These are phyloP conservation scores for Caenorhabditis auriculariae DNA, from an alignment of 2,888 invertebrate genomes.

Conservation along the genomic window DNA sequence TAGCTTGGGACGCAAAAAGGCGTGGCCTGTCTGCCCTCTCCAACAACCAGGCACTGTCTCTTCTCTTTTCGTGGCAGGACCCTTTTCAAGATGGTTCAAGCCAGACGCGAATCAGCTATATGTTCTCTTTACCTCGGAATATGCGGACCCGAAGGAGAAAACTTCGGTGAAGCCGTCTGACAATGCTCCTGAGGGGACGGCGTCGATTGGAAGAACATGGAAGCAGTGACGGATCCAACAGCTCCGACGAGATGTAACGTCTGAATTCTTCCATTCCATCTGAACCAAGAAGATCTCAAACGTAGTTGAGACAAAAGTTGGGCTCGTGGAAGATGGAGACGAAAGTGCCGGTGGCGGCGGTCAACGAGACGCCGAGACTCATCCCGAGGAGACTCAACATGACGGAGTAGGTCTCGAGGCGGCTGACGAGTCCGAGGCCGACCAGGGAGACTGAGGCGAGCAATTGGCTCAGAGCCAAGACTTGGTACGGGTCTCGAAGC, in stretches of 20 bases:
- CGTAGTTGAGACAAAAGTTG: slow-evolving; percentile 11
- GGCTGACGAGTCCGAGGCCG: slow-evolving; percentile 8
- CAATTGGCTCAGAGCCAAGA: slow-evolving; percentile 12
- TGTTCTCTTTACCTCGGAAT: slow-evolving; percentile 9
- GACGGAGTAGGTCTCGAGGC: slow-evolving; percentile 7
- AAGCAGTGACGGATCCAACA: slow-evolving; percentile 14
- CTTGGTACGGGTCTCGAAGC: background rate
- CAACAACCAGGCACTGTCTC: no score
- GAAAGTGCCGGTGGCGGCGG: slow-evolving; percentile 15
- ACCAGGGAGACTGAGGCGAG: slow-evolving; percentile 2
- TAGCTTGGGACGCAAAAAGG: no score
- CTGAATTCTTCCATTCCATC: slow-evolving; percentile 4
- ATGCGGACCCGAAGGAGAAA: slow-evolving; percentile 10
- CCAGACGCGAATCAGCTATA: no score
- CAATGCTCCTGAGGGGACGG: no score
- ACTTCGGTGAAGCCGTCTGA: no score
- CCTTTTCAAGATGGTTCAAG: no score
- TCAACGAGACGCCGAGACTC: slow-evolving; percentile 11
- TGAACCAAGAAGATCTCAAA: background rate
- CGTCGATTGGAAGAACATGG: slow-evolving; percentile 19
- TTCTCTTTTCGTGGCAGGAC: no score
- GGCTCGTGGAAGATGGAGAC: slow-evolving; percentile 11
- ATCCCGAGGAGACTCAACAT: slow-evolving; percentile 20
- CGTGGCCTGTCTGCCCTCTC: no score
- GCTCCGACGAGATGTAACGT: slow-evolving; percentile 16